Base-by-base conservation (phyloP, 2,888 invertebrate genomes). In the Helleia helle region DNA sequence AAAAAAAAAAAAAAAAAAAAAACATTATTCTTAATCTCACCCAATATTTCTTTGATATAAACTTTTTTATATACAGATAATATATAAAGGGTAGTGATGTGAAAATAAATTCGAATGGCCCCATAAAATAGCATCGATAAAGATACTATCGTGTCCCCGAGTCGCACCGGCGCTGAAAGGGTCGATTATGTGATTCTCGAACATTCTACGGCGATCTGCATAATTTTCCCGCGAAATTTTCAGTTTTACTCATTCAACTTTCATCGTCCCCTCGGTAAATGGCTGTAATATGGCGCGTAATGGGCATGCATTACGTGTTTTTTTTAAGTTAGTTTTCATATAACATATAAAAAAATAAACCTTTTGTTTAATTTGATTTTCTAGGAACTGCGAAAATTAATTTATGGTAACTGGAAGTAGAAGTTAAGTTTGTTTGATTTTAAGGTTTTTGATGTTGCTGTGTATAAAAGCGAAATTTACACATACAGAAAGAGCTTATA, bases 221-320 rank as follows among this genome's bases (percentile, higher is more conserved):
- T 58, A 58, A 56, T 56, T 56, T 55, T 52, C 53, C 52, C 36
- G 47, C 44, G 46, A 39, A 46, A 53, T 48, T 51, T 53, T 48
- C 50, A 50, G 50, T 50, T 50, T 54, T 50, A 47, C 40, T 31
- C 43, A 47, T 45, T 47, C 46, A 40, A 50, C 46, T 48, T 44
- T 42, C 38, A 45, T 46, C 47, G 44, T 41, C 39, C 38, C 46
- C 22, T 18, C 22, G 34, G 3, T 34, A 6, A 22, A 22, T 22
- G 22, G 22, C 22, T 4, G 34, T 31, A 31, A 34, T 12, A 34
- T 11, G 34, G 15, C 7, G 11, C 12, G 7, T 29, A 29, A 17
- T 34, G 12, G 18, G 34, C 22, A 31, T 22, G 22, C 8, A 18
- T 34, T 22, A 34, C 22, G 12, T 18, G 34, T 34, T 22, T 34